Evolutionary conservation across 2,113 vertebrate genomes (phyloP).

Genomic region (Scopus umbretta): DNA sequence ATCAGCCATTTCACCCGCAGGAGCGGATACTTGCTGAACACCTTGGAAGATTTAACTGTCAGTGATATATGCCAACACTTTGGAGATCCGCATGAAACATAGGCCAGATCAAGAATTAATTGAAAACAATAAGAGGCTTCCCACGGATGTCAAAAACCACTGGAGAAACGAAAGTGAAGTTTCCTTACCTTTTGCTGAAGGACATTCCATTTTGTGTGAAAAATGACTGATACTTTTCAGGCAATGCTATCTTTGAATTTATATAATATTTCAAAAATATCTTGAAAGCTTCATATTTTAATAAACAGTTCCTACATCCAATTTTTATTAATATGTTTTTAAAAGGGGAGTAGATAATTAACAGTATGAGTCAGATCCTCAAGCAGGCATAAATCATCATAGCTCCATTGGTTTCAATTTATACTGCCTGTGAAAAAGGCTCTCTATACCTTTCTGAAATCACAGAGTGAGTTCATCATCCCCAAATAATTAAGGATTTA

Average conservation of each 20-base stretch:
- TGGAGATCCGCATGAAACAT: neutral
- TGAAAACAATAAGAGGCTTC: neutral
- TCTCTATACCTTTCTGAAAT: slow-evolving; percentile 51
- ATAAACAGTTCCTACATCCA: slow-evolving; percentile 18
- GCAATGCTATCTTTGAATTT: neutral
- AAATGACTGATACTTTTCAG: neutral
- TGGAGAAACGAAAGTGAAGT: neutral
- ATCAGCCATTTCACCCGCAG: neutral
- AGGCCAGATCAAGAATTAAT: neutral
- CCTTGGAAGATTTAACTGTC: neutral
- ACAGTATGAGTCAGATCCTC: slow-evolving; percentile 23
- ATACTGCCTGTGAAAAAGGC: neutral
- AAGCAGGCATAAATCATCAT: slow-evolving; percentile 31
- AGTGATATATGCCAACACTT: neutral
- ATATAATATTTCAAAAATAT: neutral
- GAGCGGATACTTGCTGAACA: neutral
- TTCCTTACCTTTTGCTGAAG: neutral
- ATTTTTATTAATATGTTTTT: slow-evolving; percentile 48
- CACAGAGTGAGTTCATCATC: slow-evolving; percentile 26
- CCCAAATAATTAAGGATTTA: slow-evolving; percentile 64
- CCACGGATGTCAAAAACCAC: neutral
- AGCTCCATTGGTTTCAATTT: slow-evolving; percentile 47
- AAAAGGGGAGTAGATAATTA: slow-evolving; percentile 56
- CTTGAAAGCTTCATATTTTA: slow-evolving; percentile 46
- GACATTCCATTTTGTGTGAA: neutral